Base-by-base conservation (phyloP, 2,888 invertebrate genomes). In the Macaria liturata region DNA sequence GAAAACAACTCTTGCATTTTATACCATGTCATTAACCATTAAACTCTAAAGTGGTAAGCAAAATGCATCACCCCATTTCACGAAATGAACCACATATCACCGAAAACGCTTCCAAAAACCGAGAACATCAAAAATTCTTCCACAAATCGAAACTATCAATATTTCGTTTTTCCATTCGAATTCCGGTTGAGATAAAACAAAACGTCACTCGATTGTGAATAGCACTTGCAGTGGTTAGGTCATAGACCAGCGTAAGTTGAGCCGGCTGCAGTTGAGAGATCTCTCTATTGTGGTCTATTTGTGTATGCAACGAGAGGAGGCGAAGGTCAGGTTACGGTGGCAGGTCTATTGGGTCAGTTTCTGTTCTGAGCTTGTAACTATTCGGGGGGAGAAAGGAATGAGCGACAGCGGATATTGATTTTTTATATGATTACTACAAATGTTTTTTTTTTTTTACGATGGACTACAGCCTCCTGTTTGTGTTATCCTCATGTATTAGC, bases 131-230 rank as follows among this genome's bases (percentile, higher is more conserved):
- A 37, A 20, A 37, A 37, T 37, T 4, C 7, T 37, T 6, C 1
- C 3, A 4, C 34, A 7, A 37, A 6, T 45, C 30, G 20, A 51
- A 65, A 63, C 62, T 57, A 64, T 49, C 49, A 32, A 63, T 64
- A 61, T 56, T 60, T 59, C 63, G 57, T 54, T 65, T 59, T 67
- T 74, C 65, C 69, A 72, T 72, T 75, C 73, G 70, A 67, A 74
- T 75, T 69, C 66, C 65, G 68, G 66, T 72, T 72, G 65, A 66
- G 70, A 76, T 71, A 69, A 70, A 76, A 75, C 75, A 69, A 70
- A 78, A 78, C 69, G 67, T 70, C 68, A 68, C 71, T 75, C 72
- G 66, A 75, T 74, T 67, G 68, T 59, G 66, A 64, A 62, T 63
- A 65, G 63, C 61, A 68, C 48, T 64, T 59, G 62, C 60, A 57